Evolutionary conservation across 2,113 vertebrate species (phyloP), one percentile per base, ranked within the genome.

Genomic region (Microcebus griseorufus): DNA sequence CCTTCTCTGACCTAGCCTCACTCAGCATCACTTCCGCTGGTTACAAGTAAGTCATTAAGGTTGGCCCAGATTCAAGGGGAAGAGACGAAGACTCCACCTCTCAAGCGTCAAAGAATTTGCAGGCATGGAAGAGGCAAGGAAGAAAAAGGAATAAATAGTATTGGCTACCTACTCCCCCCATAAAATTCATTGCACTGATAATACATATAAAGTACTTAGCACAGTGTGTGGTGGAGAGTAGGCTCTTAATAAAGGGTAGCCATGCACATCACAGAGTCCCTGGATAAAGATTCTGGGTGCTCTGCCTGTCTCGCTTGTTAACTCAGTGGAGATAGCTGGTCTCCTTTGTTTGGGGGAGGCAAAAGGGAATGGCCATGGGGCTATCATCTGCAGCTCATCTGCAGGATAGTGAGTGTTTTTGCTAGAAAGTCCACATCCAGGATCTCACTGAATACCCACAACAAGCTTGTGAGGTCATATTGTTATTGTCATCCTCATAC

Each of bases 221-320:
- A 72, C 0, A 6, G 4, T 45, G 34, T 23, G 4, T 55, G 62
- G 73, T 8, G 3, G 3, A 62, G 17, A 42, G 16, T 69, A 51
- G 37, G 29, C 20, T 22, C 13, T 48, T 72, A 55, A 34, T 13
- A 62, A 96, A 67, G 6, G 23, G 58, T 4, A 45, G 51, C 39
- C 37, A 17, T 16, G 20, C 1, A 51, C 18, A 69, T 20, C 39
- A 62, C 20, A 62, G 1, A n/a, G 42, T 62, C 48, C 16, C 53
- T 2, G 10, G 55, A 62, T 2, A 1, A 23, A 72, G 9, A 45
- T 34, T n/a, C 45, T 37, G 32, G 1, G 64, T 6, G 60, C 72
- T 0, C 53, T 0, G 0, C 29, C 34, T 16, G 7, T 29, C 67
- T 27, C 11, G 18, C 42, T 55, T 58, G 11, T 5, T 72, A 37